These are phyloP conservation scores for Sebastes hopkinsi DNA, from an alignment of 2,797 vertebrate species.

Conservation along the genomic window DNA sequence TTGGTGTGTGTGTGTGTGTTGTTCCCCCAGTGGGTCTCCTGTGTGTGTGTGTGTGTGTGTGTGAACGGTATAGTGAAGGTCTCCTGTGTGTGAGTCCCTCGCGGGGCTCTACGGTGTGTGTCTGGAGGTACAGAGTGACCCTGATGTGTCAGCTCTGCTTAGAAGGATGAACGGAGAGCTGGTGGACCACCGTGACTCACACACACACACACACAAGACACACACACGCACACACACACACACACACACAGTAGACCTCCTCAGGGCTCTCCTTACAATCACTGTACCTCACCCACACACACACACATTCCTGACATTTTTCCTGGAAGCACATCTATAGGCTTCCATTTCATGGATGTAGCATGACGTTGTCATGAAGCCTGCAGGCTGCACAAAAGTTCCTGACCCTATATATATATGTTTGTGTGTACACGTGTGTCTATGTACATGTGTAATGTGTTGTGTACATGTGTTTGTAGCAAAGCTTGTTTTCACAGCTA, in stretches of 20 bases:
- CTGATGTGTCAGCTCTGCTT: conserved; percentile 77
- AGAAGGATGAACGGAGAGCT: conserved; percentile 58
- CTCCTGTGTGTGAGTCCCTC: conserved; percentile 44
- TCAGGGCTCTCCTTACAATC: conserved; percentile 41
- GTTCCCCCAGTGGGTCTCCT: no score
- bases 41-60: conserved; percentile 23
- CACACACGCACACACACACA: neutral
- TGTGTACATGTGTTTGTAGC: neutral
- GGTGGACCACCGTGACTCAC: conserved; percentile 70
- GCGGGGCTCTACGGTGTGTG: conserved; percentile 58
- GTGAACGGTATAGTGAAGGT: conserved; percentile 50
- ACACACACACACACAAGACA: conserved; percentile 1
- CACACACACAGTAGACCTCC: conserved; percentile 16
- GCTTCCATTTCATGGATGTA: conserved; percentile 33
- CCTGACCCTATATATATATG: conserved; percentile 1
- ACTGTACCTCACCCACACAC: conserved; percentile 33
- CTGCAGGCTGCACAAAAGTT: conserved; percentile 35
- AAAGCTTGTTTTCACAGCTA: conserved; percentile 5
- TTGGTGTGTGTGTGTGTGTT: neutral
- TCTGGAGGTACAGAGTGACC: conserved; percentile 75
- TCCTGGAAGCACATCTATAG: conserved; percentile 58
- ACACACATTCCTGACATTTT: conserved; percentile 49
- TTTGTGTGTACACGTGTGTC: conserved; percentile 1
- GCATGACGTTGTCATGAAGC: conserved; percentile 38
- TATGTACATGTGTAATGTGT: neutral